These are phyloP conservation scores for Hypocryptadius cinnamomeus DNA, from an alignment of 2,113 vertebrate species.

Conservation along the genomic window DNA sequence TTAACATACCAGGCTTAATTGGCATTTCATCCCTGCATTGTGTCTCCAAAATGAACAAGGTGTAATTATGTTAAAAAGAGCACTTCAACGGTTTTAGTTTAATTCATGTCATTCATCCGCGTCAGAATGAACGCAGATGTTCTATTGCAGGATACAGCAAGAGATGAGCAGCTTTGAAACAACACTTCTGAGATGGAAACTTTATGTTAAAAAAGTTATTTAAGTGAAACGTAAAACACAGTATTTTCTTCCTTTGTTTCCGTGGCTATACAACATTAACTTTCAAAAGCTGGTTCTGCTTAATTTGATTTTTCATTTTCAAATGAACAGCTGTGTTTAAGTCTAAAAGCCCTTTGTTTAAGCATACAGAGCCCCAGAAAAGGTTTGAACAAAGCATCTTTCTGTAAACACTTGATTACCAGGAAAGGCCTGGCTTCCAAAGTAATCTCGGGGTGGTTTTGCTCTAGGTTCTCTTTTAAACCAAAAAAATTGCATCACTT, in stretches of 20 bases:
- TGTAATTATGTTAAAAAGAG: constrained; percentile 75
- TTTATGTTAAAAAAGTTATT: constrained; percentile 70
- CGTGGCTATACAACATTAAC: constrained; percentile 66
- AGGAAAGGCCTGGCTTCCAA: constrained; percentile 63
- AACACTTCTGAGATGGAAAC: constrained; percentile 61
- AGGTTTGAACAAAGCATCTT: constrained; percentile 67
- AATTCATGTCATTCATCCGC: constrained; percentile 72
- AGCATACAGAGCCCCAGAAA: constrained; percentile 68
- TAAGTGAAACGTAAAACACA: constrained; percentile 69
- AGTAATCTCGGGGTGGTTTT: not conserved
- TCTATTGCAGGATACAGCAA: constrained; percentile 60
- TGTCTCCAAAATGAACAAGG: constrained; percentile 72
- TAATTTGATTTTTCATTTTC: constrained; percentile 76
- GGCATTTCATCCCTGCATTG: constrained; percentile 76
- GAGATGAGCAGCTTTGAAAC: constrained; percentile 65
- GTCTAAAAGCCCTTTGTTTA: constrained; percentile 77
- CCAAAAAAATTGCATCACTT: constrained; percentile 11
- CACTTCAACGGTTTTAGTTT: constrained; percentile 42
- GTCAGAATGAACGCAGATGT: constrained; percentile 76
- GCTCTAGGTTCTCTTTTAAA: constrained; percentile 20
- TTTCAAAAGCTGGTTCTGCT: constrained; percentile 74
- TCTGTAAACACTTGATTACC: constrained; percentile 72
- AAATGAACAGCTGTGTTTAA: constrained; percentile 80
- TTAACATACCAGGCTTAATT: constrained; percentile 74
- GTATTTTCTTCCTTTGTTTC: constrained; percentile 71